Conservation (phyloP, 2,113 vertebrate species). For the Marmota flaviventris region DNA sequence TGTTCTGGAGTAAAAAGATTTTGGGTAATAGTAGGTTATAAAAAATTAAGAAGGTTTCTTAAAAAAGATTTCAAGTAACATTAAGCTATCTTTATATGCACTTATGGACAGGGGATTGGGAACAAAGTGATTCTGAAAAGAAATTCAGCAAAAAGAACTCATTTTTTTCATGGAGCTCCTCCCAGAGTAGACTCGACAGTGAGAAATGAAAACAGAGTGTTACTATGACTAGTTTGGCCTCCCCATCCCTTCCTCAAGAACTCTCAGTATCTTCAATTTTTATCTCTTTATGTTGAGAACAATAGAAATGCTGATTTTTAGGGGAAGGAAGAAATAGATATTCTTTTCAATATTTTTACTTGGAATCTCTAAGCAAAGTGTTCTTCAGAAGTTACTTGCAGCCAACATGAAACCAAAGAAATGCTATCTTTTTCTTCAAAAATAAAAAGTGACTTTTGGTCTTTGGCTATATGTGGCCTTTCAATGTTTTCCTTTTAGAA, state of each 20-base stretch:
- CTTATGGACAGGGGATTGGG: neutral
- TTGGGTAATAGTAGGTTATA: neutral
- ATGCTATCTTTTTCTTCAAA: neutral
- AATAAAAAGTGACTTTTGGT: neutral
- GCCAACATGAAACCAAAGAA: neutral
- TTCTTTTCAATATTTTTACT: neutral
- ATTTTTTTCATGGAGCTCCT: neutral
- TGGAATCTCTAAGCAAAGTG: conserved; percentile 34
- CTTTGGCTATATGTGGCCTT: neutral
- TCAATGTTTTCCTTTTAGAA: neutral
- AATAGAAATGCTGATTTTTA: neutral
- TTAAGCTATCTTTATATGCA: neutral
- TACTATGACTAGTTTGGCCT: neutral
- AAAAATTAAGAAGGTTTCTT: neutral
- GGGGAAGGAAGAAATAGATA: neutral
- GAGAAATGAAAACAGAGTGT: neutral
- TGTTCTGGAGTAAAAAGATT: neutral
- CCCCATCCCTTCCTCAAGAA: fast-evolving
- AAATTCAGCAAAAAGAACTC: neutral
- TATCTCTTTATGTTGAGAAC: neutral
- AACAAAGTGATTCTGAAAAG: neutral
- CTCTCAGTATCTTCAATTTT: neutral
- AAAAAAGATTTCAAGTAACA: neutral
- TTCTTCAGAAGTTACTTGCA: neutral
- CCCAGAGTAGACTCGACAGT: neutral